Percentiles rank a stretch among this genome's conserved stretches.
phyloP scores from a whole-genome alignment of 2,797 vertebrate genomes.

The Caiman crocodilus region DNA sequence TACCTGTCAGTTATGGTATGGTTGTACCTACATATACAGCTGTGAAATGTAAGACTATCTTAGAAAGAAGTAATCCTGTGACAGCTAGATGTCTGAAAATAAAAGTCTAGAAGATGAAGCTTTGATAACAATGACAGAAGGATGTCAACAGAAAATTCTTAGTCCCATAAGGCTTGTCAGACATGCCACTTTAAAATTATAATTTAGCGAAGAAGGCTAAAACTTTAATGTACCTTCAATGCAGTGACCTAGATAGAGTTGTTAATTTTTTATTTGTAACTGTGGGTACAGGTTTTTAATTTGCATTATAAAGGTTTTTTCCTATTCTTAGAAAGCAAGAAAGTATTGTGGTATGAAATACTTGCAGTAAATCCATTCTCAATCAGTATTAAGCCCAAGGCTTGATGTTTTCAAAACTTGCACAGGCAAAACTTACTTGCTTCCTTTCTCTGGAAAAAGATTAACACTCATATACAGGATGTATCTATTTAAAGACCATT shows the following conservation, averaged over 20 bases:
- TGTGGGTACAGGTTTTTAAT: conserved; percentile 39
- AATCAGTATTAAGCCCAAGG: neutral
- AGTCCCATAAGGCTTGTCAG: conserved; percentile 62
- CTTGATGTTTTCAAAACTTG: neutral
- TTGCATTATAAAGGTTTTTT: neutral
- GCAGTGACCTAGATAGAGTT: conserved; percentile 70
- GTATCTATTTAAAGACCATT: neutral
- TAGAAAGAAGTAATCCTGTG: conserved; percentile 21
- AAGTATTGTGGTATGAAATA: rapidly evolving
- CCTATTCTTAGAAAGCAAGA: conserved; percentile 7
- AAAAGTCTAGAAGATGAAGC: conserved; percentile 35
- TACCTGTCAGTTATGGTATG: neutral
- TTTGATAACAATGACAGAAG: conserved; percentile 68
- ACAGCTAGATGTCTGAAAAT: conserved; percentile 40
- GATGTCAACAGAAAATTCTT: conserved; percentile 55
- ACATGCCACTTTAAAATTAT: conserved; percentile 64
- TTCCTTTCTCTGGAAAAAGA: neutral
- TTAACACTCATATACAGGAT: neutral
- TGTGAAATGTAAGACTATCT: neutral
- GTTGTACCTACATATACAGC: neutral
- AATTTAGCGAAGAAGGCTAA: conserved; percentile 59
- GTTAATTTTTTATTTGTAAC: conserved; percentile 72
- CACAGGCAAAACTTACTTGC: neutral
- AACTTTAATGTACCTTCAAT: conserved; percentile 66
- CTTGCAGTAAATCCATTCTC: neutral